These are phyloP conservation scores for Capitulum mitella DNA, from an alignment of 2,888 invertebrate species.

Conservation along the genomic window DNA sequence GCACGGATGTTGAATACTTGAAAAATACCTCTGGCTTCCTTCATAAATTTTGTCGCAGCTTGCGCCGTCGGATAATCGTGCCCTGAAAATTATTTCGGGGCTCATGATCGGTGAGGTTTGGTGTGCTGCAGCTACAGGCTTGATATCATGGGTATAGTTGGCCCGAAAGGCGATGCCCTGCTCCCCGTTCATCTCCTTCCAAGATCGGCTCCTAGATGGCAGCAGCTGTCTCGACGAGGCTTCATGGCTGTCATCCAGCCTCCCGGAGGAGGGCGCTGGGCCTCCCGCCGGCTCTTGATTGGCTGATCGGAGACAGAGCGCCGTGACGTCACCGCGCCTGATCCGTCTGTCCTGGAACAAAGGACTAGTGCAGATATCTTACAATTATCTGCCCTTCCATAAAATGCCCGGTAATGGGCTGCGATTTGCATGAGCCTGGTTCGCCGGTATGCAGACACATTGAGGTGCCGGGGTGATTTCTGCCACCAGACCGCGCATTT, in stretches of 20 bases:
- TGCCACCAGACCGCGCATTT: constrained; percentile 10
- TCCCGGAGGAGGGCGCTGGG: constrained; percentile 5
- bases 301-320: background rate
- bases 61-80: too few relatives aligned
- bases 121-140: too few relatives aligned
- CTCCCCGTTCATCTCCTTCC: background rate
- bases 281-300: background rate
- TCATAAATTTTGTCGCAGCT: too few relatives aligned
- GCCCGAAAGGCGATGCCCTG: too few relatives aligned
- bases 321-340: background rate
- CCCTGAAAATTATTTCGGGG: too few relatives aligned
- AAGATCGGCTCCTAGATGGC: background rate
- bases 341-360: constrained; percentile 11
- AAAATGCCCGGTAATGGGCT: background rate
- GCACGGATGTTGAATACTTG: too few relatives aligned
- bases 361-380: constrained; percentile 8
- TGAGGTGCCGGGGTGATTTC: background rate
- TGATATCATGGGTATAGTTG: too few relatives aligned
- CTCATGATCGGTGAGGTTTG: too few relatives aligned
- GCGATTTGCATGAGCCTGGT: constrained; percentile 15
- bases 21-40: too few relatives aligned
- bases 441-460: background rate
- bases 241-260: background rate
- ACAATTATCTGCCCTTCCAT: constrained; percentile 17
- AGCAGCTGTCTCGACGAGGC: constrained; percentile 8